Percentiles rank a stretch among this genome's conserved stretches.
phyloP scores from a whole-genome alignment of 2,888 invertebrate species.

The Myopa tessellatipennis region DNA sequence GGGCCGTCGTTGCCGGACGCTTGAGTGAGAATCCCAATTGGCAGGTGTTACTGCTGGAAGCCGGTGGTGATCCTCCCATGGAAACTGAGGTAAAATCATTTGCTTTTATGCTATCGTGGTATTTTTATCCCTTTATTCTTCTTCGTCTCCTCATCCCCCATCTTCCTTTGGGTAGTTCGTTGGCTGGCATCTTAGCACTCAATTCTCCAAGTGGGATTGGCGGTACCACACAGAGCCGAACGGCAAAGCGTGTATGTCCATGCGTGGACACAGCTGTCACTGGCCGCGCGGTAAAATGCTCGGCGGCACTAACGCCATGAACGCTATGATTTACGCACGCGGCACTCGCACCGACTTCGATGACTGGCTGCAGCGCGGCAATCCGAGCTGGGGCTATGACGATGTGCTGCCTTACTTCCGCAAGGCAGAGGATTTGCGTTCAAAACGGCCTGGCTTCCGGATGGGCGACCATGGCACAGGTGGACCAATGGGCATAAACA shows the following conservation, averaged over 20 bases:
- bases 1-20: conserved; percentile 74
- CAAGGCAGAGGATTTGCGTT: conserved; percentile 80
- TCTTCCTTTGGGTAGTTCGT: conserved; percentile 54
- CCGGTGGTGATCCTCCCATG: conserved; percentile 78
- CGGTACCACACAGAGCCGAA: conserved; percentile 65
- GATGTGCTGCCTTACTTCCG: conserved; percentile 84
- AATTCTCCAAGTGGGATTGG: conserved; percentile 66
- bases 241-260: conserved; percentile 64
- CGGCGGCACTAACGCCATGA: conserved; percentile 77
- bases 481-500: conserved; percentile 69
- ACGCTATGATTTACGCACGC: conserved; percentile 76
- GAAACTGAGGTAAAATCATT: conserved; percentile 64
- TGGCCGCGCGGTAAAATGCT: conserved; percentile 75
- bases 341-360: conserved; percentile 78
- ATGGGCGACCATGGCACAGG: conserved; percentile 74
- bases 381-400: conserved; percentile 79
- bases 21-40: conserved; percentile 80
- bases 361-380: conserved; percentile 74
- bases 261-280: conserved; percentile 67
- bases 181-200: conserved; percentile 65
- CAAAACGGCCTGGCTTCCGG: conserved; percentile 53
- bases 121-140: too few species aligned
- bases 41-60: conserved; percentile 83
- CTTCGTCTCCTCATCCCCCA: too few species aligned
- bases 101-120: too few species aligned